These are phyloP conservation scores for Allolobophora icterica DNA, from an alignment of 2,888 invertebrate genomes.

Conservation along the genomic window DNA sequence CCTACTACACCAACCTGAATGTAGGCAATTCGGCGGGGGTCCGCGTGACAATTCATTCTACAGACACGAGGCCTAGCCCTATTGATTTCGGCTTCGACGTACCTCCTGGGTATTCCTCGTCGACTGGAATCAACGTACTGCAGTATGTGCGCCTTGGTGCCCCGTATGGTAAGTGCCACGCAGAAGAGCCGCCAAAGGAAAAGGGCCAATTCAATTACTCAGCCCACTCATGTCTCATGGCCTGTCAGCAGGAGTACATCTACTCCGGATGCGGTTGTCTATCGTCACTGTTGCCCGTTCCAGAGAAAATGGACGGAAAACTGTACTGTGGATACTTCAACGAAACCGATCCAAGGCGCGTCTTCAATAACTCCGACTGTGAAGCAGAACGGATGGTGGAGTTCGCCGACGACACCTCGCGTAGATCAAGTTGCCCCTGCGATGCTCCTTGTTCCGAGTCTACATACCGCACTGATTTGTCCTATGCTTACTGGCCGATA, in stretches of 20 bases:
- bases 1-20: conserved; percentile 57
- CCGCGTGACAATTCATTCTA: conserved; percentile 59
- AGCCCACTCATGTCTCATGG: too few relatives aligned
- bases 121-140: conserved; percentile 32
- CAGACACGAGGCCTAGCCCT: conserved; percentile 60
- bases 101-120: conserved; percentile 60
- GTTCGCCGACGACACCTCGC: neutral
- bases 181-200: neutral
- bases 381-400: conserved; percentile 26
- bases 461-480: conserved; percentile 34
- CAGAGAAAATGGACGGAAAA: neutral
- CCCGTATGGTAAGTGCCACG: conserved; percentile 35
- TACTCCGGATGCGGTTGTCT: conserved; percentile 29
- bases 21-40: conserved; percentile 59
- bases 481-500: conserved; percentile 40
- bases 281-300: conserved; percentile 33
- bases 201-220: too few relatives aligned
- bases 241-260: conserved; percentile 39
- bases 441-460: conserved; percentile 22
- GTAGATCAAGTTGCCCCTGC: conserved; percentile 29
- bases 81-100: conserved; percentile 61
- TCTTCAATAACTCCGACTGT: conserved; percentile 33
- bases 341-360: conserved; percentile 15
- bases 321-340: conserved; percentile 36
- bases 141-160: conserved; percentile 25